Base-by-base conservation (phyloP, 2,797 vertebrate genomes). In the Microchirus variegatus region DNA sequence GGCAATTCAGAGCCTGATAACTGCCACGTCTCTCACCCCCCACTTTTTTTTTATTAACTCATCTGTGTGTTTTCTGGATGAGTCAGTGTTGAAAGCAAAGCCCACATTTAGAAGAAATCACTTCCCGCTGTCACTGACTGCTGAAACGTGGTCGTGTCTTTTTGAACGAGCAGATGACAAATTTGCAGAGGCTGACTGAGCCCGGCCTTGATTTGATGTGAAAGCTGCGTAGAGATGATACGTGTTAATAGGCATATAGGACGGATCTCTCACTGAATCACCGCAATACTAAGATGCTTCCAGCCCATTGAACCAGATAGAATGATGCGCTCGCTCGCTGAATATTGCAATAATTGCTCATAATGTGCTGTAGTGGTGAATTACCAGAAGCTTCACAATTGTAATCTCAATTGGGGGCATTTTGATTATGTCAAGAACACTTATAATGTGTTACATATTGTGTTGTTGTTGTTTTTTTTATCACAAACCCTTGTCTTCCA, bases 251-350 rank as follows among this genome's bases (percentile, higher is more conserved):
- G 45, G 73, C 53, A 26, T 65, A 40, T 72, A 77, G 65, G 76
- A 74, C 48, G 37, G 59, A 80, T 81, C 80, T 85, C 78, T 75
- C 77, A 53, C 67, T 74, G 54, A 73, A 73, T 78, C 51, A 53
- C 59, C 55, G 58, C 50, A 57, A 63, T n/a, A 82, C 64, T 41
- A 43, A n/a, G n/a, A n/a, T n/a, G 66, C 77, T 86, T 87, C 76
- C 82, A 81, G 68, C 59, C 55, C 70, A 63, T 41, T 77, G 67
- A 82, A 58, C 82, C 78, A 57, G 63, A 79, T 62, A 59, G 38
- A 68, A 62, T 70, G 5, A 77, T 40, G 55, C 66, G 50, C 74
- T 42, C 63, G 50, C 74, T 41, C 63, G 54, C 26, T 78, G 73
- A 80, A 63, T 80, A 54, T 75, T 9, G 56, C 72, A 80, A 62